Percentiles rank a stretch among this genome's conserved stretches.
Evolutionary conservation across 2,797 vertebrate species (phyloP).

Genomic region (Gephyroberyx darwinii): DNA sequence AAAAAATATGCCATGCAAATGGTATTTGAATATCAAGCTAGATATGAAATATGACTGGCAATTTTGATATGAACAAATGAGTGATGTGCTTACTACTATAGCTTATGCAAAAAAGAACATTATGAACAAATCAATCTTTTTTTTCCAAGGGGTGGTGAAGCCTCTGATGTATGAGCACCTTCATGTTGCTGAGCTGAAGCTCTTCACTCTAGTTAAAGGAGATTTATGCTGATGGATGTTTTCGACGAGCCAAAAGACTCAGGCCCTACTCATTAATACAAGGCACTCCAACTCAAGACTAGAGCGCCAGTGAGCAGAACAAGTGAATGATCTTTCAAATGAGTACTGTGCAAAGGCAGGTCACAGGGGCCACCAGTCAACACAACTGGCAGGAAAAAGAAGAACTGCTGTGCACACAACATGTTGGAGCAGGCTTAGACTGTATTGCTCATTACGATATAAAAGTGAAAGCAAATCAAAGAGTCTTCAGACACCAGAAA

Average conservation of each 20-base stretch:
- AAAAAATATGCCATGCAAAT: background rate
- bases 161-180: slow-evolving; percentile 69
- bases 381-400: slow-evolving; percentile 43
- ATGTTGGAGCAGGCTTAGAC: slow-evolving; percentile 61
- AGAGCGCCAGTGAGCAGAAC: slow-evolving; percentile 38
- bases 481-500: slow-evolving; percentile 60
- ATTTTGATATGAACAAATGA: slow-evolving; percentile 16
- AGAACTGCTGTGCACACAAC: slow-evolving; percentile 59
- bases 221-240: slow-evolving; percentile 72
- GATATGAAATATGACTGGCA: background rate
- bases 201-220: slow-evolving; percentile 69
- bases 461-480: slow-evolving; percentile 79
- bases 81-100: slow-evolving; percentile 16
- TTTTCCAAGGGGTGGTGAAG: slow-evolving; percentile 43
- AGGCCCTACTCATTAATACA: slow-evolving; percentile 69
- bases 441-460: slow-evolving; percentile 76
- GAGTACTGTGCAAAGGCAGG: slow-evolving; percentile 49
- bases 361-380: slow-evolving; percentile 62
- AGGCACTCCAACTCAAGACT: slow-evolving; percentile 32
- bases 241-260: slow-evolving; percentile 51
- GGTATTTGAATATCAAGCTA: background rate
- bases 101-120: slow-evolving; percentile 35
- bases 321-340: slow-evolving; percentile 37
- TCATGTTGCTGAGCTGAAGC: slow-evolving; percentile 65
- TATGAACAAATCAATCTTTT: slow-evolving; percentile 58